phyloP scores from a whole-genome alignment of 2,797 vertebrate species.

The Rhinoraja longicauda region DNA sequence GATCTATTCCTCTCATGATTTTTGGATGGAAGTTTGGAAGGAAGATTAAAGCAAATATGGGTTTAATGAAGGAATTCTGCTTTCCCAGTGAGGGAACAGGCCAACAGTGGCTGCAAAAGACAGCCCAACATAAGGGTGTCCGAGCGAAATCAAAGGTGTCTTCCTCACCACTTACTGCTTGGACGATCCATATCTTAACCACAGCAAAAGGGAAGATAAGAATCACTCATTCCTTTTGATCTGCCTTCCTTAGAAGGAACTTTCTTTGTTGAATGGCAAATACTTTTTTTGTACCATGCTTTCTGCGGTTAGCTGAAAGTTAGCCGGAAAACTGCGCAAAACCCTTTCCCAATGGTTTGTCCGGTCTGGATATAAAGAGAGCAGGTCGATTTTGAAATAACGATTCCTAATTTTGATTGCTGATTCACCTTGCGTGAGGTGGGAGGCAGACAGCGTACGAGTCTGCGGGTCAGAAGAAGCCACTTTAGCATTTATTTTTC shows the following conservation, averaged over 20 bases:
- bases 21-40: constrained; percentile 75
- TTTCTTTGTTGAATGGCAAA: constrained; percentile 31
- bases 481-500: constrained; percentile 60
- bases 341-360: background rate
- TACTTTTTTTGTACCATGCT: background rate
- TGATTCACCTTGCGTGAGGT: constrained; percentile 30
- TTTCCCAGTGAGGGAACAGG: constrained; percentile 76
- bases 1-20: constrained; percentile 55
- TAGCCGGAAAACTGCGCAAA: background rate
- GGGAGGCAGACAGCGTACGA: constrained; percentile 53
- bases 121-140: constrained; percentile 84
- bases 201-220: constrained; percentile 77
- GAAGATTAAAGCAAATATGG: constrained; percentile 99
- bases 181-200: constrained; percentile 89
- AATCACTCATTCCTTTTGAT: constrained; percentile 56
- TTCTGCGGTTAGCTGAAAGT: background rate
- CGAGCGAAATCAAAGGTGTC: constrained; percentile 88
- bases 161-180: constrained; percentile 92
- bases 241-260: constrained; percentile 47
- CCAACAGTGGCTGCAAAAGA: constrained; percentile 74
- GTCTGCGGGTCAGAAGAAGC: constrained; percentile 62
- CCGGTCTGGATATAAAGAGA: background rate
- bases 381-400: constrained; percentile 3
- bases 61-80: constrained; percentile 90
- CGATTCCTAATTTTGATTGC: background rate